Evolutionary conservation across 1,140 invertebrate genomes (phyloP).

Genomic region (Eubasilissa regina): DNA sequence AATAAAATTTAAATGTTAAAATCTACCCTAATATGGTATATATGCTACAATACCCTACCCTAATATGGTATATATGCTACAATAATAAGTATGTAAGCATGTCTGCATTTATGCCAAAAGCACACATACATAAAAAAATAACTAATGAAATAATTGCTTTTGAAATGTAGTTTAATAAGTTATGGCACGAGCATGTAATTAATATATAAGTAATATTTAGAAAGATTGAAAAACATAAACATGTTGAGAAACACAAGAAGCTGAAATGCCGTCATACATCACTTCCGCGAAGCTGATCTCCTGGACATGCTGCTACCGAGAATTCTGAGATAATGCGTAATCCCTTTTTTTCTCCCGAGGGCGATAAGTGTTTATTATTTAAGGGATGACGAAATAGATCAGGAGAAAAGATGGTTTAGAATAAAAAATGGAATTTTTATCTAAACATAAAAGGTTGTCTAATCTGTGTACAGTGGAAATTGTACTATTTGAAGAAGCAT

Average conservation of each 20-base stretch:
- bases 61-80: too few species aligned
- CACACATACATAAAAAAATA: too few species aligned
- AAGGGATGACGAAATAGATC: background rate
- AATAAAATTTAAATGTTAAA: too few species aligned
- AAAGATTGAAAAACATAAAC: background rate
- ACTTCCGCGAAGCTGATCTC: conserved; percentile 15
- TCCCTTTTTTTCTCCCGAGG: background rate
- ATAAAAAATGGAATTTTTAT: conserved; percentile 26
- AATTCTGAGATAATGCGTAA: background rate
- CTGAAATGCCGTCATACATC: conserved; percentile 4
- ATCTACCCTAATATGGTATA: too few species aligned
- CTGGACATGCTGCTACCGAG: background rate
- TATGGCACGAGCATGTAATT: too few species aligned
- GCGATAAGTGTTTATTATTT: conserved; percentile 1
- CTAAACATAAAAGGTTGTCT: conserved; percentile 17
- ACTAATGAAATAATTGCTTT: too few species aligned
- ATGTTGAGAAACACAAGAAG: background rate
- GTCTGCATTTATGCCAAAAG: too few species aligned
- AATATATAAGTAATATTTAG: background rate
- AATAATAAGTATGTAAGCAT: too few species aligned
- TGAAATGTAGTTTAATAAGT: too few species aligned
- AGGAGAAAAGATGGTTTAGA: background rate
- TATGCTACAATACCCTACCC: too few species aligned
- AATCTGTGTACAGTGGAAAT: background rate
- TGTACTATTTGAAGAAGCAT: background rate